Evolutionary conservation across 2,797 vertebrate species (phyloP).

Genomic region (Lacerta agilis): DNA sequence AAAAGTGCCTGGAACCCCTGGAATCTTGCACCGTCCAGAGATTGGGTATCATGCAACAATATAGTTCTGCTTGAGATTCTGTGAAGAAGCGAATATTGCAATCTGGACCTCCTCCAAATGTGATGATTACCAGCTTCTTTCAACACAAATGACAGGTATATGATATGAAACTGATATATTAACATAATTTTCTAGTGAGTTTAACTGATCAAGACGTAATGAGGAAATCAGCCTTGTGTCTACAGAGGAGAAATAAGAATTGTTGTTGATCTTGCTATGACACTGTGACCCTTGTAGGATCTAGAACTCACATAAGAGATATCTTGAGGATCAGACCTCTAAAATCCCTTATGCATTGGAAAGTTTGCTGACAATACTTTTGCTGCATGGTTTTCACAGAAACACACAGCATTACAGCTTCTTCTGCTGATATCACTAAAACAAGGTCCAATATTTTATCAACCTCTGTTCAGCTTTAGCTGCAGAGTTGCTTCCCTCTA

Average conservation of each 20-base stretch:
- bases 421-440: slow-evolving; percentile 7
- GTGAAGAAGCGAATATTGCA: neutral
- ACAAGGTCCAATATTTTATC: neutral
- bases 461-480: neutral
- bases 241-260: neutral
- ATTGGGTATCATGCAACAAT: neutral
- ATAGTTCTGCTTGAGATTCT: neutral
- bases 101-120: neutral
- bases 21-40: too few relatives aligned
- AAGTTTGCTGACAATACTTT: neutral
- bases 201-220: neutral
- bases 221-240: neutral
- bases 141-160: neutral
- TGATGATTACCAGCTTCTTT: neutral
- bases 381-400: neutral
- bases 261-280: neutral
- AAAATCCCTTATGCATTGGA: neutral
- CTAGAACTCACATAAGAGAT: neutral
- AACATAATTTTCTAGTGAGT: neutral
- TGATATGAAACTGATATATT: neutral
- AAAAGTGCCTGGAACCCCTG: too few relatives aligned
- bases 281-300: neutral
- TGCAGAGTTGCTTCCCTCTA: neutral
- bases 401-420: neutral
- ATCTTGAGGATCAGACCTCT: neutral